Conservation (phyloP, 2,113 vertebrate genomes). For the Larimichthys polyactis region DNA sequence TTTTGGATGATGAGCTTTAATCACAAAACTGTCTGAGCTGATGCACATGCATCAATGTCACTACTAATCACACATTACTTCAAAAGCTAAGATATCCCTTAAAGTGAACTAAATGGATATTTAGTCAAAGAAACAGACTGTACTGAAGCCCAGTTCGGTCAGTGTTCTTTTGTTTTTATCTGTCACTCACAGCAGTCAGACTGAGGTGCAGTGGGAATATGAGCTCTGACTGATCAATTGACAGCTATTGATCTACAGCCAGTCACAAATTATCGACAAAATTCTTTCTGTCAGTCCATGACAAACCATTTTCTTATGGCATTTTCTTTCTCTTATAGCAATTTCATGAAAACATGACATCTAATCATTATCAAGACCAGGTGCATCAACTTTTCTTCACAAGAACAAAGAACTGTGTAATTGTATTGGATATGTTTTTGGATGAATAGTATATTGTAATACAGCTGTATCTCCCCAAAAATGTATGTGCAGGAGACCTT, state of each 20-base stretch:
- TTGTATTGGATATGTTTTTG: not conserved
- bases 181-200: slow-evolving; percentile 6
- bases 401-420: not conserved
- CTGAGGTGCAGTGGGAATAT: not conserved
- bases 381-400: not conserved
- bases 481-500: not conserved
- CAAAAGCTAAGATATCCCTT: not conserved
- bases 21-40: not conserved
- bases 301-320: not conserved
- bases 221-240: slow-evolving; percentile 6
- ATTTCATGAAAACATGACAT: slow-evolving; percentile 8
- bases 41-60: slow-evolving; percentile 1
- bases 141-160: not conserved
- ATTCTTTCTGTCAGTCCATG: slow-evolving; percentile 12
- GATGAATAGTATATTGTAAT: not conserved
- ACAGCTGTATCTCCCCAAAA: not conserved
- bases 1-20: not conserved
- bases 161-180: not conserved
- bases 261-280: slow-evolving; percentile 17
- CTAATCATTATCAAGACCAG: not conserved
- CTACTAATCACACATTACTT: not conserved
- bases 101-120: not conserved
- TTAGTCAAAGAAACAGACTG: not conserved
- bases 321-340: not conserved
- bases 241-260: not conserved